These are phyloP conservation scores for Hipposideros armiger DNA, from an alignment of 2,113 vertebrate genomes.

Conservation along the genomic window DNA sequence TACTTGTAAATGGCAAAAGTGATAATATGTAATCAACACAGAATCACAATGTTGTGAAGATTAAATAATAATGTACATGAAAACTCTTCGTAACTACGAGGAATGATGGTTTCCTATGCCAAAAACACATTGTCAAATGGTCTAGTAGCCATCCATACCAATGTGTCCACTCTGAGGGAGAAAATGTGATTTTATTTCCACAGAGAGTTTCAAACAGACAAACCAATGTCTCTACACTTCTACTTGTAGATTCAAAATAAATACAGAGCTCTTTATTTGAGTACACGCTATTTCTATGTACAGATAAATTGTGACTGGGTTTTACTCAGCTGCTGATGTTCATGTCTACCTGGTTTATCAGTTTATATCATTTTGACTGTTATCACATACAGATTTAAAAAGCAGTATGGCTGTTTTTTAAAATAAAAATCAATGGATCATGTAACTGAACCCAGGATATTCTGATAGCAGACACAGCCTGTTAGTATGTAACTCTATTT, in stretches of 20 bases:
- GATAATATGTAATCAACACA: background rate
- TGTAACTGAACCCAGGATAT: background rate
- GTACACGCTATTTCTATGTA: background rate
- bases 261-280: background rate
- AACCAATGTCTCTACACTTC: background rate
- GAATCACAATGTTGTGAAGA: background rate
- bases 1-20: background rate
- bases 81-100: background rate
- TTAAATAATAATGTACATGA: background rate
- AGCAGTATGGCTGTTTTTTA: background rate
- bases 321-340: background rate
- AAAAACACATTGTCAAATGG: background rate
- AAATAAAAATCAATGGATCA: slow-evolving; percentile 45
- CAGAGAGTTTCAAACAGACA: slow-evolving; percentile 1
- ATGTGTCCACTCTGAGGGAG: background rate
- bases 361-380: slow-evolving; percentile 53
- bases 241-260: background rate
- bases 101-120: background rate
- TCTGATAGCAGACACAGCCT: background rate
- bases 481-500: background rate
- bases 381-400: background rate
- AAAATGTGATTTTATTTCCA: slow-evolving; percentile 42
- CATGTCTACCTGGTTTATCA: background rate
- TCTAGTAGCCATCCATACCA: background rate
- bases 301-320: background rate